Evolutionary conservation across 2,888 invertebrate genomes (phyloP).

Genomic region (Pedicia rivosa): DNA sequence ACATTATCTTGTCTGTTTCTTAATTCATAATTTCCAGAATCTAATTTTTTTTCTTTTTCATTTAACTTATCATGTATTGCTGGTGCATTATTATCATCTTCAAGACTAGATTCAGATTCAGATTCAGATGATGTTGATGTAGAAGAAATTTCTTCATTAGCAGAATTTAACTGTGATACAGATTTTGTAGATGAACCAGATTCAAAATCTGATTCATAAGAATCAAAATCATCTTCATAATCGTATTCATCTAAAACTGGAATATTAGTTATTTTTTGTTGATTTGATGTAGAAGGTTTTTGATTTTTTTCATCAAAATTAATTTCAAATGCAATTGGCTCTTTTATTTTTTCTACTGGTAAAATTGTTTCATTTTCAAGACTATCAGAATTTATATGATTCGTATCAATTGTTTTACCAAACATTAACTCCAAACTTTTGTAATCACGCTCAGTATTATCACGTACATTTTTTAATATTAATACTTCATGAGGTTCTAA

Average conservation of each 20-base stretch:
- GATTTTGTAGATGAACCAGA: slow-evolving; percentile 17
- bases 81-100: slow-evolving; percentile 22
- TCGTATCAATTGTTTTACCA: background rate
- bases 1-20: too few species aligned
- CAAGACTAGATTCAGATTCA: background rate
- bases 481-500: slow-evolving; percentile 22
- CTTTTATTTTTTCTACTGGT: slow-evolving; percentile 12
- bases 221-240: slow-evolving; percentile 40
- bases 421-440: background rate
- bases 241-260: too few species aligned
- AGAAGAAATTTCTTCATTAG: background rate
- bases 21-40: slow-evolving; percentile 42
- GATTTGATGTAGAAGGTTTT: slow-evolving; percentile 3
- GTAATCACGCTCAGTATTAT: slow-evolving; percentile 11
- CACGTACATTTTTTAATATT: slow-evolving; percentile 18
- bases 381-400: slow-evolving; percentile 6
- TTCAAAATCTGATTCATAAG: slow-evolving; percentile 41
- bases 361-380: slow-evolving; percentile 3
- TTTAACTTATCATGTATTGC: slow-evolving; percentile 20
- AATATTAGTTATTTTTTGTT: slow-evolving; percentile 5
- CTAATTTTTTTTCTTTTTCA: slow-evolving; percentile 34
- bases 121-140: background rate
- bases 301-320: slow-evolving; percentile 15
- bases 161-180: background rate
- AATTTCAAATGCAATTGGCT: slow-evolving; percentile 26